Evolutionary conservation across 2,113 vertebrate genomes (phyloP), one percentile per base, ranked within the genome.

Genomic region (Ornithorhynchus anatinus): DNA sequence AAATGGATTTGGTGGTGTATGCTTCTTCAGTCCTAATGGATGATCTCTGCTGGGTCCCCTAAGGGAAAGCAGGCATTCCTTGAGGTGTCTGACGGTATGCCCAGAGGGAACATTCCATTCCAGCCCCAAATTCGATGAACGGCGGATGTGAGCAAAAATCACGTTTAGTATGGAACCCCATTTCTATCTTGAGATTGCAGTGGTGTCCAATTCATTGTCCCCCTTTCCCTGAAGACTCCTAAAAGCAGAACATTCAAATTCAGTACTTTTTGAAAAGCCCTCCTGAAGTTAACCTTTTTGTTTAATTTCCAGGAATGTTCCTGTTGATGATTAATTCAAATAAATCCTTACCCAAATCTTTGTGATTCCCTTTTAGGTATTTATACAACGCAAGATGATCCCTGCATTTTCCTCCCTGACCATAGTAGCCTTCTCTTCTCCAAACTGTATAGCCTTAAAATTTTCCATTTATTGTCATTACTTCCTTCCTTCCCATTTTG

Each of bases 281-380:
- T 69, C 31, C 59, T 85, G 67, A 80, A 77, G 54, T 61, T 64
- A 37, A 25, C n/a, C 40, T 29, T 38, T 32, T 50, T n/a, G 48
- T 29, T 61, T 44, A 81, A 81, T 77, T 84, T 88, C 59, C 52
- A 75, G 80, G 84, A 88, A 64, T 79, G 50, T 87, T 89, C 86
- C 82, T 80, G 54, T 61, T 86, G 84, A 56, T 72, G 60, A 84
- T 89, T 79, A 88, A 86, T 48, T 69, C 69, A 81, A 89, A 87
- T 10, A 75, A 85, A 87, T 84, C 86, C 86, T 88, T 62, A 85
- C 78, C 70, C 83, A 81, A 69, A 69, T 88, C 79, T 86, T 83
- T 84, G 84, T 84, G 84, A 86, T 88, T 90, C 89, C 78, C 38
- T 91, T 89, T 85, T 92, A 89, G 80, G 79, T 87, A 84, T 81